phyloP scores from a whole-genome alignment of 2,888 invertebrate species.

The Athalia rosae region DNA sequence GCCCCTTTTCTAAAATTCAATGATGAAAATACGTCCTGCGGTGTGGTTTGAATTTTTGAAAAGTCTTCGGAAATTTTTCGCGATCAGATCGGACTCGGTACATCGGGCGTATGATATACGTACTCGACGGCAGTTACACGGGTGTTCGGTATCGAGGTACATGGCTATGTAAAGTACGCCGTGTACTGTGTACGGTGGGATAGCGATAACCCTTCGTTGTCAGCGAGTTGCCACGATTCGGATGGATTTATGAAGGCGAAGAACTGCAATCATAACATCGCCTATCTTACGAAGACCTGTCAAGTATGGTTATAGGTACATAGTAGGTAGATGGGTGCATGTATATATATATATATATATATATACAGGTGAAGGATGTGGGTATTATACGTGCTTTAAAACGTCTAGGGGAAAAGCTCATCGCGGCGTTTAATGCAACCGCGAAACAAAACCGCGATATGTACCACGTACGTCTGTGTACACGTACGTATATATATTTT shows the following conservation, averaged over 20 bases:
- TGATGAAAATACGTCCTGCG: too few relatives aligned
- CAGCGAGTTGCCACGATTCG: slow-evolving; percentile 53
- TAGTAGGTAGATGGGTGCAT: neutral
- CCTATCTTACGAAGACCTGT: slow-evolving; percentile 43
- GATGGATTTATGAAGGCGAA: slow-evolving; percentile 55
- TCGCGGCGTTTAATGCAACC: too few relatives aligned
- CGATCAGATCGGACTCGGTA: neutral
- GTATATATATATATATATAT: neutral
- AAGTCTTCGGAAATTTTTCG: neutral
- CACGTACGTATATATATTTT: too few relatives aligned
- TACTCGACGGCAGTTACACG: neutral
- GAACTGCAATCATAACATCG: slow-evolving; percentile 60
- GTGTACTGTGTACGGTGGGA: neutral
- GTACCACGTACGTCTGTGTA: too few relatives aligned
- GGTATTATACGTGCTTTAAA: neutral
- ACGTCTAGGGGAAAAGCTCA: too few relatives aligned
- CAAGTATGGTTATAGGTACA: neutral
- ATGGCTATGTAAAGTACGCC: neutral
- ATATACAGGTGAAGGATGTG: neutral
- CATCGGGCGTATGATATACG: neutral
- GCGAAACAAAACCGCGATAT: too few relatives aligned
- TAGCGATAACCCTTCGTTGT: slow-evolving; percentile 49
- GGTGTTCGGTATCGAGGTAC: neutral
- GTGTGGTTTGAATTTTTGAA: neutral
- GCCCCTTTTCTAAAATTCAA: too few relatives aligned